phyloP scores from a whole-genome alignment of 2,888 invertebrate species.

The Laspeyria flexula region DNA sequence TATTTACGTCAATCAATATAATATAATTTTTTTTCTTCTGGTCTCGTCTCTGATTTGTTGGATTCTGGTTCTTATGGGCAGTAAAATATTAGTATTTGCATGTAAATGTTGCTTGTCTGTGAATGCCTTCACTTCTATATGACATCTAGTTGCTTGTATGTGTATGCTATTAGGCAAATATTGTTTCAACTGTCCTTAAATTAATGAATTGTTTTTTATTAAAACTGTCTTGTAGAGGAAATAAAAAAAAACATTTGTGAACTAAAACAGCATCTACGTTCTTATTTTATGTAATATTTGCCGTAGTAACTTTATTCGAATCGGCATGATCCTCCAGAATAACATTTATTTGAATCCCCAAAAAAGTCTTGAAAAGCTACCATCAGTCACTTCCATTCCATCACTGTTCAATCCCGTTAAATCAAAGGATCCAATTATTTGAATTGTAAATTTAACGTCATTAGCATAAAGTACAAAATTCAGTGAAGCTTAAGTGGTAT shows the following conservation, averaged over 20 bases:
- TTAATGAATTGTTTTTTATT: no score
- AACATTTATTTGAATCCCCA: background rate
- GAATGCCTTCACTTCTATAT: background rate
- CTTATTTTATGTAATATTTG: no score
- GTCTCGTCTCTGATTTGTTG: no score
- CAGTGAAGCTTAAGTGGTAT: constrained; percentile 35
- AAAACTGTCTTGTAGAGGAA: no score
- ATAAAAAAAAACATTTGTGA: no score
- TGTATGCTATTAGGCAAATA: no score
- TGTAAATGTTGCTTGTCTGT: background rate
- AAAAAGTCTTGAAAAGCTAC: constrained; percentile 26
- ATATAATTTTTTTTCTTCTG: no score
- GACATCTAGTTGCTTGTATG: constrained; percentile 1
- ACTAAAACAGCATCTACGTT: no score
- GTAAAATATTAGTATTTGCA: background rate
- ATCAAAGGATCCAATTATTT: constrained; percentile 39
- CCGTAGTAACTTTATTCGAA: background rate
- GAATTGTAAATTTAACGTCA: constrained; percentile 40
- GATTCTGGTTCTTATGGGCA: no score
- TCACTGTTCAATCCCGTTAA: constrained; percentile 31
- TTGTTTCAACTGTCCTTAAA: no score
- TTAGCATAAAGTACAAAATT: constrained; percentile 44
- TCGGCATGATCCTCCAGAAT: background rate
- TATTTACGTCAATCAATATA: no score
- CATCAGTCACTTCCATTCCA: constrained; percentile 36